A percentile compares a stretch with the other conserved stretches of the same genome.
Conservation (phyloP, 2,797 vertebrate species). For the Bradypodion ventrale region DNA sequence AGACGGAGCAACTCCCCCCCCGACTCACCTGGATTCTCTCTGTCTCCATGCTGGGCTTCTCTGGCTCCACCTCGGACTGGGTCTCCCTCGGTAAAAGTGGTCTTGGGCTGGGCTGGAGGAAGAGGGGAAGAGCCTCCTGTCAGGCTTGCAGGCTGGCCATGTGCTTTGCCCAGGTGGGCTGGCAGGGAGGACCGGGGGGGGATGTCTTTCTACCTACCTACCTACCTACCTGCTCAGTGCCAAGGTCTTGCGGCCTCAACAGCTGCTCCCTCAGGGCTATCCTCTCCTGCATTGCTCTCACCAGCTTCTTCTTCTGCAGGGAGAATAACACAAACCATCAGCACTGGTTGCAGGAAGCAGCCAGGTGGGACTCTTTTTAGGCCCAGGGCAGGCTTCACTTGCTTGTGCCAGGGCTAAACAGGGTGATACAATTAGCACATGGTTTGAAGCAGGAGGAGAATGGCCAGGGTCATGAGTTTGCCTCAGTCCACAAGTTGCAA, state of each 20-base stretch:
- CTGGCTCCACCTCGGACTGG: background rate
- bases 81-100: rapidly evolving
- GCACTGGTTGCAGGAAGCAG: no score
- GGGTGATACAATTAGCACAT: background rate
- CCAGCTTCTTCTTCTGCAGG: constrained; percentile 15
- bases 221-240: constrained; percentile 11
- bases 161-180: background rate
- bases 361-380: background rate
- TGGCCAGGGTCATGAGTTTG: no score
- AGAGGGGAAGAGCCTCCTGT: rapidly evolving
- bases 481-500: no score
- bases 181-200: background rate
- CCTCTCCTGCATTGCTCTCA: background rate
- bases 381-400: background rate
- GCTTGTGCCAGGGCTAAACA: background rate
- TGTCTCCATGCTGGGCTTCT: background rate
- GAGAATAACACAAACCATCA: background rate
- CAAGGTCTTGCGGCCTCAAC: background rate
- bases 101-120: background rate
- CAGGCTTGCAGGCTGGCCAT: background rate
- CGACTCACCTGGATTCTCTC: constrained; percentile 5
- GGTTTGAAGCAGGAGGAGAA: background rate
- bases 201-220: no score
- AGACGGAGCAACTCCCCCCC: no score
- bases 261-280: background rate